Evolutionary conservation across 2,888 invertebrate species (phyloP), one percentile per base, ranked within the genome.

Genomic region (Fragum whitleyi): DNA sequence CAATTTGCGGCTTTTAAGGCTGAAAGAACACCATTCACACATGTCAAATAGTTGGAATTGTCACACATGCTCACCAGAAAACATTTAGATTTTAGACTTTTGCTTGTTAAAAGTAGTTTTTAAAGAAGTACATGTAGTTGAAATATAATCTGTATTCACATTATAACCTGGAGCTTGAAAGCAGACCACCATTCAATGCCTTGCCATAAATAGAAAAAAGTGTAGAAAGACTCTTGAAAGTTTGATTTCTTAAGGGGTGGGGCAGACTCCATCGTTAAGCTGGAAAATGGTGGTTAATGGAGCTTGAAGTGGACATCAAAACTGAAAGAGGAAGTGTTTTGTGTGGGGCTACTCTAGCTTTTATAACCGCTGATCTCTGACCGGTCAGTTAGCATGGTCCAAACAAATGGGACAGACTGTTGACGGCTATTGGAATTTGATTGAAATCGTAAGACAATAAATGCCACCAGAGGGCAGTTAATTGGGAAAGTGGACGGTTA

Each of bases 381-480:
- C 80, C 73, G 75, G 73, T 71, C 74, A 68, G 76, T 76, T 85
- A 77, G 77, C 77, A 83, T 80, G 79, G 72, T 62, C 80, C 77
- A 78, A 70, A 75, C 77, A 81, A 77, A 77, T 74, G 74, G 70
- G 81, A 74, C 77, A 68, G 77, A 67, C 67, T 47, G 42, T 23
- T 74, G 82, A 80, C 74, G 74, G 77, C 68, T 81, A 85, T 85
- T 79, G 81, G 83, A 74, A 81, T 81, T 83, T 83, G 81, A 85
- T 85, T 83, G 80, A 78, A 85, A 85, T 80, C 65, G 73, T 83
- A 85, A 83, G 83, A 85, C 83, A 85, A 83, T 83, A 83, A 85
- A 74, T 75, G 82, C 79, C 82, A 79, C 51, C 29, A 55, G 67
- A 42, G 72, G 51, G 72, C 39, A 70, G 79, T 72, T 79, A 79